Evolutionary conservation across 1,140 invertebrate species (phyloP).

Genomic region (Venustaconcha ellipsiformis): DNA sequence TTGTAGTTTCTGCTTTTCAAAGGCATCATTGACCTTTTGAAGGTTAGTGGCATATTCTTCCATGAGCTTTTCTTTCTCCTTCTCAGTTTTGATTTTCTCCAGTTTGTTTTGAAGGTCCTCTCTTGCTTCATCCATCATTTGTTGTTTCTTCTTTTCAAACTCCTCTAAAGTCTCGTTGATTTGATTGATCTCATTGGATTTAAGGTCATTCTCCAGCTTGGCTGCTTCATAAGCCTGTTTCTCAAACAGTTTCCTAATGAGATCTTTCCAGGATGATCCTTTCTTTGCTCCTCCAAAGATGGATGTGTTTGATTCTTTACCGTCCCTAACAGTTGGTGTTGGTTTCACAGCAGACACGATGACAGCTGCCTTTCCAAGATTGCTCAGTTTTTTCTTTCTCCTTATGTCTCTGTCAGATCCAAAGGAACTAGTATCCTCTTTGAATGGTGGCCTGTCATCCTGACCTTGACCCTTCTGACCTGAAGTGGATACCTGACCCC

Average conservation of each 20-base stretch:
- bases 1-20: constrained; percentile 63
- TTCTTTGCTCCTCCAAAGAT: constrained; percentile 21
- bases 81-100: constrained; percentile 46
- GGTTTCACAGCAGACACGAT: constrained; percentile 26
- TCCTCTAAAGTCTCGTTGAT: constrained; percentile 57
- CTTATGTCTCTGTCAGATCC: constrained; percentile 11
- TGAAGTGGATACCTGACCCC: not conserved
- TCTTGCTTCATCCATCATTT: constrained; percentile 41
- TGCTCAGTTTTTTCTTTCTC: constrained; percentile 17
- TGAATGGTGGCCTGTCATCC: not conserved
- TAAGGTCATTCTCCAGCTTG: constrained; percentile 60
- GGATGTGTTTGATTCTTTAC: constrained; percentile 2
- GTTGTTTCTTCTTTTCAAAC: constrained; percentile 55
- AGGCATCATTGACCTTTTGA: constrained; percentile 54
- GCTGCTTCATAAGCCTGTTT: constrained; percentile 65
- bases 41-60: constrained; percentile 58
- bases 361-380: not conserved
- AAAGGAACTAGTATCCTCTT: constrained; percentile 1
- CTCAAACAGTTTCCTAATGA: constrained; percentile 57
- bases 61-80: constrained; percentile 59
- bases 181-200: constrained; percentile 50
- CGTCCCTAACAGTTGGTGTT: not conserved
- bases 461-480: too few species aligned
- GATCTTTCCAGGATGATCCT: constrained; percentile 32
- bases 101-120: constrained; percentile 53